These are phyloP conservation scores for Macaria liturata DNA, from an alignment of 2,888 invertebrate genomes.

Conservation along the genomic window DNA sequence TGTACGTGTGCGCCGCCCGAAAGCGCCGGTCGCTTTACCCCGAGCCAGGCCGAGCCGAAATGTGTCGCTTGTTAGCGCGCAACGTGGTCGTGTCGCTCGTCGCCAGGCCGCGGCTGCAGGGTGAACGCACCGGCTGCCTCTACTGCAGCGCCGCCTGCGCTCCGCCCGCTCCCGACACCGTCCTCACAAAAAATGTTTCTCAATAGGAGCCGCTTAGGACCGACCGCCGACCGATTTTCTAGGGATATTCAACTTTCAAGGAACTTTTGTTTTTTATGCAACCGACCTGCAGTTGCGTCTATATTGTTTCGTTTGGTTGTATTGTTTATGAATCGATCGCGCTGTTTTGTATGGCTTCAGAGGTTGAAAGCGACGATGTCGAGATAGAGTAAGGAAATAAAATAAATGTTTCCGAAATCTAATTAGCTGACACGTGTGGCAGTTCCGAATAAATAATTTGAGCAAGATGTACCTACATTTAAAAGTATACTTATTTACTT, in stretches of 20 bases:
- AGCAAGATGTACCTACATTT: no score
- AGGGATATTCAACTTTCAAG: slow-evolving; percentile 47
- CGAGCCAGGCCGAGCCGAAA: slow-evolving; percentile 46
- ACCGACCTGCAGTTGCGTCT: slow-evolving; percentile 22
- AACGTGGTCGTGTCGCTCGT: slow-evolving; percentile 49
- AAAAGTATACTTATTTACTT: no score
- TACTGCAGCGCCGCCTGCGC: not conserved
- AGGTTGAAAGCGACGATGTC: no score
- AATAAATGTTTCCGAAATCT: no score
- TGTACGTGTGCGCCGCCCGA: slow-evolving; percentile 79
- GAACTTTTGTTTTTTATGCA: slow-evolving; percentile 46
- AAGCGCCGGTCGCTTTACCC: slow-evolving; percentile 79
- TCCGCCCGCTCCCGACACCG: slow-evolving; percentile 41
- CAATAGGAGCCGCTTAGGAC: slow-evolving; percentile 48
- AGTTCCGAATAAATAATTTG: no score
- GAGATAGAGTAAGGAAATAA: no score
- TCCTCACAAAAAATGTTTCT: slow-evolving; percentile 51
- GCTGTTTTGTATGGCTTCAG: slow-evolving; percentile 11
- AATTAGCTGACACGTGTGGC: no score
- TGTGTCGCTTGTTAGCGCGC: slow-evolving; percentile 72
- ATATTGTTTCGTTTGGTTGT: slow-evolving; percentile 18
- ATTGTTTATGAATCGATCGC: slow-evolving; percentile 19
- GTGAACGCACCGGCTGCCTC: slow-evolving; percentile 51
- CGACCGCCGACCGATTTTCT: slow-evolving; percentile 46
- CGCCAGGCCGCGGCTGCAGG: slow-evolving; percentile 53